phyloP scores from a whole-genome alignment of 2,797 vertebrate species.

The Aotus griseimembra region DNA sequence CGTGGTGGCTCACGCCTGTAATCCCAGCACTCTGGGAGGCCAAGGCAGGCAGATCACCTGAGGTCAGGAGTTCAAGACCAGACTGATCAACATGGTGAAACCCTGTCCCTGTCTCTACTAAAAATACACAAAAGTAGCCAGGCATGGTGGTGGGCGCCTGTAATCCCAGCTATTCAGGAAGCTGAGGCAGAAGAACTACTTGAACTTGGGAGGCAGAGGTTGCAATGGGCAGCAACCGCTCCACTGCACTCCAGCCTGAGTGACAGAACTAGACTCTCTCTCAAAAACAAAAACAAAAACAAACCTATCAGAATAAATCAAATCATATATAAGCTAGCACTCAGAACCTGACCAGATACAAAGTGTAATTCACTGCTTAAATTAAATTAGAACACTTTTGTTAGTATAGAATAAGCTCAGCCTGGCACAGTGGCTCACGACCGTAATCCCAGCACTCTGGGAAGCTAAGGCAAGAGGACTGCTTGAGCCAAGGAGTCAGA shows the following conservation, averaged over 20 bases:
- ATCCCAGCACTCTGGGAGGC: not conserved
- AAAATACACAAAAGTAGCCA: not conserved
- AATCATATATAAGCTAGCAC: not conserved
- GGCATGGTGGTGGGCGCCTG: not conserved
- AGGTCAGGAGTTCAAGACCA: not conserved
- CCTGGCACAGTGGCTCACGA: not conserved
- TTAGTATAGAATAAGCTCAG: not conserved
- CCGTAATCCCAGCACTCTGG: not conserved
- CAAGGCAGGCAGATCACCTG: not conserved
- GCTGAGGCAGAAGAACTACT: no score
- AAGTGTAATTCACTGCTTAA: conserved; percentile 30
- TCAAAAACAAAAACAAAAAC: not conserved
- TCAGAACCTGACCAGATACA: conserved; percentile 8
- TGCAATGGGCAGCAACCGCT: no score
- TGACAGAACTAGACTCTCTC: not conserved
- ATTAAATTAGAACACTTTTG: conserved; percentile 29
- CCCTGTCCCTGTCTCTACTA: not conserved
- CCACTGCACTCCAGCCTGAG: not conserved
- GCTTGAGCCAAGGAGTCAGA: not conserved
- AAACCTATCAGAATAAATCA: conserved; percentile 28
- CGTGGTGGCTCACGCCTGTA: not conserved
- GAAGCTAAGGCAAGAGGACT: not conserved
- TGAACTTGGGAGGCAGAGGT: no score
- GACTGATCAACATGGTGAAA: not conserved
- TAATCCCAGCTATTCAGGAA: not conserved